Evolutionary conservation across 2,888 invertebrate genomes (phyloP).

Genomic region (Biston stratarius): DNA sequence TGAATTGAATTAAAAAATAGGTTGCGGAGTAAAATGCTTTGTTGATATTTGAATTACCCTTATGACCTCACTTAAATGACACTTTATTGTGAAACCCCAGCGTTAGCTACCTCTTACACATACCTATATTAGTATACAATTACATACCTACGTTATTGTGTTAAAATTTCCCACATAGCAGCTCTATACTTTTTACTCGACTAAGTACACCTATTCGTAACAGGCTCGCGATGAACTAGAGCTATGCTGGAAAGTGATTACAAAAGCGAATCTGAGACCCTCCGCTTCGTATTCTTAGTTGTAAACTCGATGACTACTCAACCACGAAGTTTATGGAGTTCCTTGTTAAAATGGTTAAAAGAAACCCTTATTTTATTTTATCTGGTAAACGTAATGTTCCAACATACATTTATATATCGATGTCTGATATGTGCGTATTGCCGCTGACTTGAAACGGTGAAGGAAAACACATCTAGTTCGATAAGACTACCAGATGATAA

Average conservation of each 20-base stretch:
- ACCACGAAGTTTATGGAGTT: too few relatives aligned
- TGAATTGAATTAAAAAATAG: too few relatives aligned
- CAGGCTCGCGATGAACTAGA: slow-evolving; percentile 25
- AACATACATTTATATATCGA: too few relatives aligned
- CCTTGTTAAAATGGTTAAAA: too few relatives aligned
- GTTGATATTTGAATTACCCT: too few relatives aligned
- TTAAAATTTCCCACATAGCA: slow-evolving; percentile 36
- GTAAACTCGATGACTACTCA: not conserved
- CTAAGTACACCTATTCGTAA: slow-evolving; percentile 4
- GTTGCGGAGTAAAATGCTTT: too few relatives aligned
- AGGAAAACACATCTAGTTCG: too few relatives aligned
- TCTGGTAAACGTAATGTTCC: too few relatives aligned
- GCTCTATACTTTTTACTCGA: slow-evolving; percentile 18
- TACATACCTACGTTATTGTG: slow-evolving; percentile 11
- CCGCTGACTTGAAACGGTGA: too few relatives aligned
- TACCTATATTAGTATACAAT: not conserved
- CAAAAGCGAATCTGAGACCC: slow-evolving; percentile 33
- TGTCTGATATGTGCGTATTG: too few relatives aligned
- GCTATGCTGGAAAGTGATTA: slow-evolving; percentile 42
- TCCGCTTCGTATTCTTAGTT: not conserved
- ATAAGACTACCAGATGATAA: too few relatives aligned
- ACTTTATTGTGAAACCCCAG: not conserved
- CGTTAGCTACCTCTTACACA: not conserved
- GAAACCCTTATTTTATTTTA: not conserved
- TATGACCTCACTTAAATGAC: too few relatives aligned